phyloP scores from a whole-genome alignment of 2,888 invertebrate species.

The Norana najaformis region DNA sequence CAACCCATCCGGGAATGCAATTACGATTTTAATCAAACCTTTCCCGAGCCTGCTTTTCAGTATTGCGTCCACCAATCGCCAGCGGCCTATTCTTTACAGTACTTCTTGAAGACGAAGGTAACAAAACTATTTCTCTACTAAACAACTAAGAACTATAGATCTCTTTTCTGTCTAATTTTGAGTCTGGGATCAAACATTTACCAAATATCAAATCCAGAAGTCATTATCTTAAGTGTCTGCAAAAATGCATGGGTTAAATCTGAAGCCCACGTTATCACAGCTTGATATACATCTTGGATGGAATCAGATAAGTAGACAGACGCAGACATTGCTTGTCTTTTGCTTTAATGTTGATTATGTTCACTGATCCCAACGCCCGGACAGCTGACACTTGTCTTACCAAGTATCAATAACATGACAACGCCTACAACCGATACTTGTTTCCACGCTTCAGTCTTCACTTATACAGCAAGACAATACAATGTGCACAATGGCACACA shows the following conservation, averaged over 20 bases:
- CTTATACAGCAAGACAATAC: neutral
- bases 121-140: neutral
- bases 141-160: neutral
- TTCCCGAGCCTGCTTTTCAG: neutral
- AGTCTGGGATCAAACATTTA: neutral
- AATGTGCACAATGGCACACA: no score
- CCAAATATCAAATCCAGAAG: neutral
- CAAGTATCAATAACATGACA: no score
- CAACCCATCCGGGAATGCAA: neutral
- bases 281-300: neutral
- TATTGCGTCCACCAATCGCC: neutral
- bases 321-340: neutral
- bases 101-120: neutral
- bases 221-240: neutral
- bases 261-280: neutral
- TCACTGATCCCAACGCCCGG: no score
- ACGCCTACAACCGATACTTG: no score
- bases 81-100: neutral
- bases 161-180: neutral
- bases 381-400: no score
- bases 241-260: neutral
- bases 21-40: neutral
- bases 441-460: neutral
- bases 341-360: neutral
- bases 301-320: neutral